Evolutionary conservation across 2,888 invertebrate species (phyloP), one percentile per base, ranked within the genome.

Genomic region (Linnaemya vulpina): DNA sequence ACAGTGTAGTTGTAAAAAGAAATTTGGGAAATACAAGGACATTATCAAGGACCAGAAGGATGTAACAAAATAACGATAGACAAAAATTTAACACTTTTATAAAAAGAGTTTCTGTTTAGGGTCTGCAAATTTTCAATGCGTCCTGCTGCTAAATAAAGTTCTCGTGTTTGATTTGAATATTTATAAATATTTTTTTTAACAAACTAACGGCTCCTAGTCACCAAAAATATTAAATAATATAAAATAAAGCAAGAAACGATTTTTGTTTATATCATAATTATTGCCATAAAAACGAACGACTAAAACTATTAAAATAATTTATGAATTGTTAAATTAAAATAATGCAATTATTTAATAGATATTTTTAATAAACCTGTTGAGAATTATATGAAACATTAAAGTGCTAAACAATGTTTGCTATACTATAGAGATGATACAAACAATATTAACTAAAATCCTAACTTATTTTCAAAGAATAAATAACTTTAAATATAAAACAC

Each of bases 141-240:
- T 15, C n/a, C 55, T 22, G n/a, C 46, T 49, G 13, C 22, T 49
- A 10, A n/a, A 51, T 20, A 74, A 40, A 71, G 55, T 58, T 83
- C 65, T 83, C 65, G 76, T 60, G 49, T 63, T 51, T 20, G 10
- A 53, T 35, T 58, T 30, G 49, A 51, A 63, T 51, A 62, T 11
- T 70, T 63, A 60, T 15, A 30, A 58, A 35, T 80, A 43, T 49
- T 58, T 65, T 63, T 46, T 68, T 68, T 68, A 58, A 74, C 30
- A 75, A 71, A 78, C 82, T 82, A 85, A 85, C 78, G 85, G 85
- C 85, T 85, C 85, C 85, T 85, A 85, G 85, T 85, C 85, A 85
- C 85, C 85, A 85, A 85, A 84, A 84, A 84, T 20, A 35, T 40
- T 65, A 70, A 46, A 53, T n/a, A n/a, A n/a, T n/a, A n/a, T n/a